A percentile compares a stretch with the other conserved stretches of the same genome.
Conservation (phyloP, 1,140 invertebrate species). For the Neomicropteryx cornuta region DNA sequence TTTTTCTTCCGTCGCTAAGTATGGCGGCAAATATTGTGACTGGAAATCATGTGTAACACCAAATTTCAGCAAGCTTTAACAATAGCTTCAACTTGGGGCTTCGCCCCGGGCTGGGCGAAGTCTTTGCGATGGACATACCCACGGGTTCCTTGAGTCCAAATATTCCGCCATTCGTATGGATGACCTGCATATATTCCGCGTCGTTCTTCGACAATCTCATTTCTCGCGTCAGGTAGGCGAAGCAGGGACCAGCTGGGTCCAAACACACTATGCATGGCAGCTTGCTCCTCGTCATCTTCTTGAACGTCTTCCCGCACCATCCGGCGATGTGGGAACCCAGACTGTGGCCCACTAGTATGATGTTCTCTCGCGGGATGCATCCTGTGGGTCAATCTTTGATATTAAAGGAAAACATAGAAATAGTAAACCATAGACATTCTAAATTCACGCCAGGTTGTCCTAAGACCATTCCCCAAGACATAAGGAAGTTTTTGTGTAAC, state of each 20-base stretch:
- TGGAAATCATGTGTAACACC: too few relatives aligned
- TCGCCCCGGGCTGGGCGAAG: too few relatives aligned
- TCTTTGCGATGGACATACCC: conserved; percentile 20
- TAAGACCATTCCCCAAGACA: too few relatives aligned
- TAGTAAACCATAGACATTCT: too few relatives aligned
- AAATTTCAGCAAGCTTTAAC: too few relatives aligned
- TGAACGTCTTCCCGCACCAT: conserved; percentile 21
- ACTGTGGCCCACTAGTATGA: conserved; percentile 18
- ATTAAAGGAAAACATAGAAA: too few relatives aligned
- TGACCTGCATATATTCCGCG: conserved; percentile 53
- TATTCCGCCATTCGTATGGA: conserved; percentile 59
- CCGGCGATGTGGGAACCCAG: conserved; percentile 32
- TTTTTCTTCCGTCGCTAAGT: too few relatives aligned
- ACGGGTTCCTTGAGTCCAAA: conserved; percentile 47
- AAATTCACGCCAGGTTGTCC: too few relatives aligned
- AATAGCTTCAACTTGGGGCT: too few relatives aligned
- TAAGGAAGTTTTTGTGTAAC: too few relatives aligned
- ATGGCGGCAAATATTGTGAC: too few relatives aligned
- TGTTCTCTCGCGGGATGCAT: conserved; percentile 11
- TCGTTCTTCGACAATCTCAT: conserved; percentile 39
- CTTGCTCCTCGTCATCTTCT: conserved; percentile 15
- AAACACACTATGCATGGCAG: conserved; percentile 45
- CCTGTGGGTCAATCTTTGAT: too few relatives aligned
- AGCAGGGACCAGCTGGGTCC: conserved; percentile 56
- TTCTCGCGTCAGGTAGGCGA: conserved; percentile 31